A percentile compares a stretch with the other conserved stretches of the same genome.
Evolutionary conservation across 2,113 vertebrate species (phyloP).

Genomic region (Lucifuga dentata): DNA sequence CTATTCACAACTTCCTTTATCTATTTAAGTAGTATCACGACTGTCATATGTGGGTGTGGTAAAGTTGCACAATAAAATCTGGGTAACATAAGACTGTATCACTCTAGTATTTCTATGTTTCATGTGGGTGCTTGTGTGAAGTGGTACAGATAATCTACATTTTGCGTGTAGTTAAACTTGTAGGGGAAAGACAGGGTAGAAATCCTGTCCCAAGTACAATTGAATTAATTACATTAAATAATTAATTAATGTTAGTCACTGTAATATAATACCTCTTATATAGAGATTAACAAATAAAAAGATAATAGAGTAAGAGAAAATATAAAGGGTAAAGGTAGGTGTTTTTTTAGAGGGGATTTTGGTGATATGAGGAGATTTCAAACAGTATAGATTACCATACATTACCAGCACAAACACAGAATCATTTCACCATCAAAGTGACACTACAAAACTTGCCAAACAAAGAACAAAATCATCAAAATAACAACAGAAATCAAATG

Average conservation of each 20-base stretch:
- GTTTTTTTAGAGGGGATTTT: too few species aligned
- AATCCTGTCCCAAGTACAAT: not conserved
- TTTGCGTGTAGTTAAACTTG: not conserved
- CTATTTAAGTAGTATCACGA: not conserved
- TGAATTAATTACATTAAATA: not conserved
- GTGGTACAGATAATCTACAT: not conserved
- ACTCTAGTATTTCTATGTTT: not conserved
- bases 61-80: not conserved
- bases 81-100: not conserved
- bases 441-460: not conserved
- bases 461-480: not conserved
- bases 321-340: too few species aligned
- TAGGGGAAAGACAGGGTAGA: not conserved
- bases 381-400: too few species aligned
- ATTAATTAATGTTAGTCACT: too few species aligned
- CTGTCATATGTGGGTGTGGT: not conserved
- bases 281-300: too few species aligned
- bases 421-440: too few species aligned
- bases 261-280: too few species aligned
- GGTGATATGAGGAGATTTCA: too few species aligned
- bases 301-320: too few species aligned
- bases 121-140: not conserved
- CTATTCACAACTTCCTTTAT: not conserved
- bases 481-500: not conserved
- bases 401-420: too few species aligned